Base-by-base conservation (phyloP, 1,140 invertebrate genomes). In the Limonius californicus region DNA sequence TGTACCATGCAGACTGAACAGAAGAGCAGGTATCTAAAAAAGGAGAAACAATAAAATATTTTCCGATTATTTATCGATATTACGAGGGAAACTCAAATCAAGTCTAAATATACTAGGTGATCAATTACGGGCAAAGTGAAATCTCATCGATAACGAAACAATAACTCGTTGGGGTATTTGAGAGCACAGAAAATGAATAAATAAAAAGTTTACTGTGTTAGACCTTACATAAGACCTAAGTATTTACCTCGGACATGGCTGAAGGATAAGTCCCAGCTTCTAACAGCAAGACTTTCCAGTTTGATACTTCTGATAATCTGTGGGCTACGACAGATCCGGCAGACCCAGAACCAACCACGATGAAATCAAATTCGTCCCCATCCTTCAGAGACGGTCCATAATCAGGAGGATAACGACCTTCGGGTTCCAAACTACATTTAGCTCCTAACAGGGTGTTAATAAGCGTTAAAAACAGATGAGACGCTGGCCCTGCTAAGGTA, bases 291-390 rank as follows among this genome's bases (percentile, higher is more conserved):
- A 72, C 54, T 21, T 62, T 66, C 61, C 65, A 70, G 9, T 65
- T 55, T 30, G 27, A 16, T 16, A 64, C 65, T 59, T 70, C 68
- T 0, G 63, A 66, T 18, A 72, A 43, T 58, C 63, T 61, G 30
- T 65, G 68, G 3, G 68, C 67, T 0, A 72, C 65, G 4, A 69
- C 67, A 15, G 63, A 69, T 35, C 70, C 70, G 2, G 61, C 62
- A 27, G 65, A 55, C 14, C 70, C 70, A 11, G 61, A 35, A 14
- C 70, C 70, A 30, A 72, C 47, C 12, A 72, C 57, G 16, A 72
- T 70, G 43, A 70, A 72, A 62, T 72, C 70, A n/a, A 69, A 70
- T 54, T 69, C 67, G 8, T 71, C 67, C 2, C 54, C 21, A 32
- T 69, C 56, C 7, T 16, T 54, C 16, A 70, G n/a, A 27, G 23